Evolutionary conservation across 2,888 invertebrate species (phyloP).

Genomic region (Hylaea fasciaria): DNA sequence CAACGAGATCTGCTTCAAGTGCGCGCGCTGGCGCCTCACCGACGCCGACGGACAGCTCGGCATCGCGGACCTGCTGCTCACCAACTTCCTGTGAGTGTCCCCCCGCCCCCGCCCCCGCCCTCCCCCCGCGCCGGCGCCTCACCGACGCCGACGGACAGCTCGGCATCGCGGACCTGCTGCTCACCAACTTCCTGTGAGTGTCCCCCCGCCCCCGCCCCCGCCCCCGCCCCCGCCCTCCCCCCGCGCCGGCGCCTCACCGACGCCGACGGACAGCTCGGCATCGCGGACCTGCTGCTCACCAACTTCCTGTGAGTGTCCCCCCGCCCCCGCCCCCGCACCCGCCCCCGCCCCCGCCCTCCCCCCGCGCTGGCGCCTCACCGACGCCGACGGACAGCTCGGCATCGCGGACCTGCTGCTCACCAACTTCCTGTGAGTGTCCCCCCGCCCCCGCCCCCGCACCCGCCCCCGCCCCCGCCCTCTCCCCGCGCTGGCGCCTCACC

Average conservation of each 20-base stretch:
- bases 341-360: slow-evolving; percentile 88
- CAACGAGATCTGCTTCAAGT: slow-evolving; percentile 97
- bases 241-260: slow-evolving; percentile 98
- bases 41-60: slow-evolving; percentile 99
- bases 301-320: slow-evolving; percentile 93
- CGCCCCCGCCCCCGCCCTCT: no score
- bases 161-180: slow-evolving; percentile 97
- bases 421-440: slow-evolving; percentile 93
- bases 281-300: slow-evolving; percentile 97
- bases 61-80: slow-evolving; percentile 97
- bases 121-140: slow-evolving; percentile 94
- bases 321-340: slow-evolving; percentile 89
- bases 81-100: slow-evolving; percentile 94
- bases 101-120: slow-evolving; percentile 84
- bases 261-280: slow-evolving; percentile 98
- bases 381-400: slow-evolving; percentile 98
- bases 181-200: slow-evolving; percentile 96
- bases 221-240: slow-evolving; percentile 87
- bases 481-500: slow-evolving; percentile 98
- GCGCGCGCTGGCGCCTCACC: slow-evolving; percentile 98
- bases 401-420: slow-evolving; percentile 98
- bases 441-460: slow-evolving; percentile 86
- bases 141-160: slow-evolving; percentile 99
- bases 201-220: slow-evolving; percentile 86
- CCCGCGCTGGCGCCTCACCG: slow-evolving; percentile 97